Evolutionary conservation across 2,888 invertebrate species (phyloP).

Genomic region (Erannis defoliaria): DNA sequence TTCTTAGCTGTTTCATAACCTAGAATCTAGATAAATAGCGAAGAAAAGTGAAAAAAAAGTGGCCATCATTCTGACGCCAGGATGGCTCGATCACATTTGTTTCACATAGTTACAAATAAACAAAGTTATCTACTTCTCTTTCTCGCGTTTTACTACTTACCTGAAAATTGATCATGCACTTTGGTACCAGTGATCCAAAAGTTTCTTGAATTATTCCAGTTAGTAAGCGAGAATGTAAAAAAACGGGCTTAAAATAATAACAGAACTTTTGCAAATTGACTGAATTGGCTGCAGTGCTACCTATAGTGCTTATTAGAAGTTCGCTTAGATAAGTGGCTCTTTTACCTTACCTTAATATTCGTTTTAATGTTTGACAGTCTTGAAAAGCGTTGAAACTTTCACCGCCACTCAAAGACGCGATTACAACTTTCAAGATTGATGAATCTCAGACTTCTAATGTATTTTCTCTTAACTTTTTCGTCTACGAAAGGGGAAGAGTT

Average conservation of each 20-base stretch:
- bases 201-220: too few species aligned
- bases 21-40: too few species aligned
- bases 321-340: constrained; percentile 39
- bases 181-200: too few species aligned
- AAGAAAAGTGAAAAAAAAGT: too few species aligned
- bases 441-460: constrained; percentile 63
- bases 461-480: constrained; percentile 54
- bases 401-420: constrained; percentile 62
- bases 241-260: background rate
- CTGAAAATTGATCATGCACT: too few species aligned
- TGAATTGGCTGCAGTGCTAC: background rate
- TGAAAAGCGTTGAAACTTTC: constrained; percentile 44
- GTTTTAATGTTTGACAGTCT: constrained; percentile 47
- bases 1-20: too few species aligned
- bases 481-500: constrained; percentile 50
- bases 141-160: too few species aligned
- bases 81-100: too few species aligned
- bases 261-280: background rate
- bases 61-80: too few species aligned
- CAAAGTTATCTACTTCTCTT: too few species aligned
- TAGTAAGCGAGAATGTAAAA: too few species aligned
- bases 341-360: constrained; percentile 50
- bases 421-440: constrained; percentile 79
- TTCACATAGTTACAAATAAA: too few species aligned
- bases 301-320: constrained; percentile 54